Evolutionary conservation across 2,113 vertebrate species (phyloP), one percentile per base, ranked within the genome.

Genomic region (Epinephelus fuscoguttatus): DNA sequence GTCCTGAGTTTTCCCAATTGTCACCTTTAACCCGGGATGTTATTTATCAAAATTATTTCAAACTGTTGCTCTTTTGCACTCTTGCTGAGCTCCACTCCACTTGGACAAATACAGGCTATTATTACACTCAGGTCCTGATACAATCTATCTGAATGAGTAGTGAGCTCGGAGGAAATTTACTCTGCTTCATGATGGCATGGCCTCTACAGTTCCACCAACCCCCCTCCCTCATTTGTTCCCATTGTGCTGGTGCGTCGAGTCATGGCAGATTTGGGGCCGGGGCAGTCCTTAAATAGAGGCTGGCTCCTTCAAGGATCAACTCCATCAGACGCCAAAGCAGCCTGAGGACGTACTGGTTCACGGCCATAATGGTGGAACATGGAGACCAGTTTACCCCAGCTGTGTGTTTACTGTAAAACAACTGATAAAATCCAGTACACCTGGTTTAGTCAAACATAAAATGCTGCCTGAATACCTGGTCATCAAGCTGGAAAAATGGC

Each of bases 241-340:
- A 73, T 92, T 87, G 89, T 90, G 85, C 78, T 75, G 88, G 64
- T 91, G 92, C 77, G 67, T 70, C 78, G 73, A 89, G 78, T 93
- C 86, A 70, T 84, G 90, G 87, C 90, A 83, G 90, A 82, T 50
- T 75, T 56, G 61, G 73, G 70, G 61, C 52, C 64, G 77, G 75
- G 79, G 67, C 86, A 84, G 92, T 88, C 78, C 82, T 91, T 84
- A 85, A 91, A 84, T 84, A 49, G 81, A 82, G 86, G 52, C 90
- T 85, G 90, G 93, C 89, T 93, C 92, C 91, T 92, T 93, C 85
- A 84, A 85, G 89, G 91, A 89, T 94, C 87, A 90, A 75, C 90
- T 93, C 70, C 90, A 84, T 81, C 81, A 82, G 92, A 91, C 84
- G 81, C 91, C 92, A 85, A 85, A 92, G 89, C 91, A 92, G 89